Base-by-base conservation (phyloP, 2,797 vertebrate species). In the Fratercula arctica region DNA sequence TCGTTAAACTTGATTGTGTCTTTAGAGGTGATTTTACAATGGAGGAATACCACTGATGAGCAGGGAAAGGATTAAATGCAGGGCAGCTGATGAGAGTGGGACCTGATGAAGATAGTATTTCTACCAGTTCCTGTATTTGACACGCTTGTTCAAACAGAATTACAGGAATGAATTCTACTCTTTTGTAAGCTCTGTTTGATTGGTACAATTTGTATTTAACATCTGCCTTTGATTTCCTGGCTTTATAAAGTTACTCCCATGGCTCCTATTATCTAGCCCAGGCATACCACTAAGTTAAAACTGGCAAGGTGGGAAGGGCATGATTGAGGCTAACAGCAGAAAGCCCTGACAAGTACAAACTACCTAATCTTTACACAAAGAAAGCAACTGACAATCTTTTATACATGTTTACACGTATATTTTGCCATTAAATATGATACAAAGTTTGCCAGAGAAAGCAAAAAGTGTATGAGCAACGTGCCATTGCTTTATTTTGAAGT, bases 191-290 rank as follows among this genome's bases (percentile, higher is more conserved):
- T 95, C 68, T 24, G 41, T 85, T 95, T 95, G 94, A 94, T 91
- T 93, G 90, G 56, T 90, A 89, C 86, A 87, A 95, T 91, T 96
- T 94, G 68, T 88, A 88, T 96, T 95, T 95, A 96, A 81, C 90
- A 85, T 43, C 88, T 94, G 70, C 45, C 72, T 97, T 94, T 96
- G 91, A 95, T 95, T 94, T 90, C 45, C 67, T 90, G 92, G 56
- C 81, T 94, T 92, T 89, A 87, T 74, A 51, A 68, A 87, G 54
- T 85, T 79, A 85, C 46, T 96, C 88, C 78, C 72, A 48, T 54
- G 68, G 74, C 57, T 93, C 74, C 68, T 92, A 61, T 90, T 96
- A 85, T 46, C 86, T 83, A 94, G 53, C 37, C 60, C 41, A 46
- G 80, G 56, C 48, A 63, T 37, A 86, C 53, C 81, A 85, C 77